Conservation (phyloP, 2,888 invertebrate genomes). For the Trichogramma evanescens region DNA sequence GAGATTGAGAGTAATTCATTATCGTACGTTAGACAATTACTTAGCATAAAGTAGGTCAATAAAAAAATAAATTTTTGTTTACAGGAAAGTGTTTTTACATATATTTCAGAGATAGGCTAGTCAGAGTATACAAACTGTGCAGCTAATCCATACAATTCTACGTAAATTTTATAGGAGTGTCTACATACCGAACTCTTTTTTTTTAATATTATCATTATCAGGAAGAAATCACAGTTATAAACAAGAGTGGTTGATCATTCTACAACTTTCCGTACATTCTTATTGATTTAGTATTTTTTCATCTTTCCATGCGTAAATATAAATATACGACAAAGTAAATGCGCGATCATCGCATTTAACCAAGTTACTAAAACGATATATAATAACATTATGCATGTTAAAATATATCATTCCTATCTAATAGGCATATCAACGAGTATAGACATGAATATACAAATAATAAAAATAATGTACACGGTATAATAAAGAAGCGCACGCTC, state of each 20-base stretch:
- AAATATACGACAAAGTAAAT: conserved; percentile 16
- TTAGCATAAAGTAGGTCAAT: neutral
- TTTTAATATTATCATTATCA: neutral
- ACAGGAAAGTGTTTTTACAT: conserved; percentile 2
- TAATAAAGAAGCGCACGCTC: too few relatives aligned
- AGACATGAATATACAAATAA: conserved; percentile 26
- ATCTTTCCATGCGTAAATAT: neutral
- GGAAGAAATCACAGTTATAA: conserved; percentile 18
- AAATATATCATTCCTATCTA: conserved; percentile 25
- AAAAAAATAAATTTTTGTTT: conserved; percentile 5
- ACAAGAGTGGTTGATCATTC: conserved; percentile 14
- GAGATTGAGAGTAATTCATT: neutral
- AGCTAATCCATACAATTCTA: neutral
- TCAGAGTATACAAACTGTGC: conserved; percentile 6
- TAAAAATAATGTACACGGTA: neutral
- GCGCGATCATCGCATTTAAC: conserved; percentile 6
- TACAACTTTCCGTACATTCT: neutral
- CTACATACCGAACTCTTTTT: conserved; percentile 8
- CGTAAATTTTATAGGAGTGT: conserved; percentile 9
- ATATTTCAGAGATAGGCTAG: neutral
- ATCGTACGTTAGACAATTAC: neutral
- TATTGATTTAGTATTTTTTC: neutral
- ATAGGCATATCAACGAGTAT: conserved; percentile 25
- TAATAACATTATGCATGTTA: conserved; percentile 15
- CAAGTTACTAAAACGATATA: conserved; percentile 6